Percentiles rank a stretch among this genome's conserved stretches.
phyloP scores from a whole-genome alignment of 2,888 invertebrate species.

The Archips xylosteana region DNA sequence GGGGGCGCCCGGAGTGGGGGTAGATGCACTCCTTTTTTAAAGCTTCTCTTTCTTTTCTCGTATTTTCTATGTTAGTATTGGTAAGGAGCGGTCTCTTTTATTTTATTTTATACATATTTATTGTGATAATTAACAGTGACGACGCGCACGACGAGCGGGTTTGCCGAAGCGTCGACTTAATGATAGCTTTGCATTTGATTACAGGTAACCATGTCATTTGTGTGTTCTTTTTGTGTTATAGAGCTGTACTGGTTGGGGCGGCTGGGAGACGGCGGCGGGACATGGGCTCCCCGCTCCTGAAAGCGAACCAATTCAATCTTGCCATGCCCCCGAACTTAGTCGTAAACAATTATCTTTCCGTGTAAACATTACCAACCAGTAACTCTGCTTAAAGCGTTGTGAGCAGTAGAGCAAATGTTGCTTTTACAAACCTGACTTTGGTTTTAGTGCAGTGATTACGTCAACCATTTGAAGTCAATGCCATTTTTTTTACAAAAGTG shows the following conservation, averaged over 20 bases:
- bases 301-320: constrained; percentile 26
- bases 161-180: constrained; percentile 78
- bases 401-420: neutral
- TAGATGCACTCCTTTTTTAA: constrained; percentile 84
- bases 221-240: constrained; percentile 65
- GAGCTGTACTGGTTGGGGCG: constrained; percentile 54
- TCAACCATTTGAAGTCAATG: neutral
- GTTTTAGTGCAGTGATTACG: neutral
- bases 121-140: constrained; percentile 84
- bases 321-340: constrained; percentile 28
- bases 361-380: neutral
- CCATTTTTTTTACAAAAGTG: neutral
- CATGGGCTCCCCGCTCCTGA: constrained; percentile 19
- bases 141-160: constrained; percentile 79
- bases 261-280: constrained; percentile 32
- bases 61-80: constrained; percentile 83
- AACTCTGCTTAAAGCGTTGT: constrained; percentile 13
- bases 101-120: constrained; percentile 80
- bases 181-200: constrained; percentile 83
- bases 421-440: neutral
- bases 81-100: constrained; percentile 83
- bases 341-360: constrained; percentile 34
- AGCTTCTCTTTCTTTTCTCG: constrained; percentile 85
- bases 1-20: constrained; percentile 80
- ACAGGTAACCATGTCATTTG: constrained; percentile 78